These are phyloP conservation scores for Lacerta agilis DNA, from an alignment of 2,797 vertebrate genomes.

Conservation along the genomic window DNA sequence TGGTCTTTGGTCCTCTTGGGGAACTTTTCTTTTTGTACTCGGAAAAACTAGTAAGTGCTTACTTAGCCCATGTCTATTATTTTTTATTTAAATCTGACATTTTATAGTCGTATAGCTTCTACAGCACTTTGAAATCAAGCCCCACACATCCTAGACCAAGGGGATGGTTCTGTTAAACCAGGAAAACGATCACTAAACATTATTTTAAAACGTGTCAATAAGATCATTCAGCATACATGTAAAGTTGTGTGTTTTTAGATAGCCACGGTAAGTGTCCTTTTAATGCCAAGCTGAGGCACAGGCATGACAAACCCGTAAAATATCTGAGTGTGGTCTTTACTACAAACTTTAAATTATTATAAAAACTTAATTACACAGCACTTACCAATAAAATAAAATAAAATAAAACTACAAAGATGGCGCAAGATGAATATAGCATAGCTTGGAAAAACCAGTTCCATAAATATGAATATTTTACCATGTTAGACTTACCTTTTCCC, in stretches of 20 bases:
- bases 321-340: no score
- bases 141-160: background rate
- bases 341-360: no score
- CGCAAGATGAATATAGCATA: no score
- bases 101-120: no score
- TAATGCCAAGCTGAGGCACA: background rate
- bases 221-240: background rate
- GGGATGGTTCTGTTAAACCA: background rate
- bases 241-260: background rate
- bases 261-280: background rate
- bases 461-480: no score
- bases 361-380: no score
- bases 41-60: background rate
- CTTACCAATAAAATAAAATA: no score
- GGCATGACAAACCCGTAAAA: background rate
- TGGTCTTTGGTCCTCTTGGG: background rate
- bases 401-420: no score
- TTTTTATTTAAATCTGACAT: no score
- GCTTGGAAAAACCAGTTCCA: no score
- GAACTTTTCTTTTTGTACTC: background rate
- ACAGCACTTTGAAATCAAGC: background rate
- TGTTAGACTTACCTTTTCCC: no score
- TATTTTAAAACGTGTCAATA: background rate
- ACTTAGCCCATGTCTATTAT: background rate
- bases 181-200: background rate